Percentiles rank a stretch among this genome's conserved stretches.
Evolutionary conservation across 2,797 vertebrate species (phyloP).

Genomic region (Gymnoscopelus braueri): DNA sequence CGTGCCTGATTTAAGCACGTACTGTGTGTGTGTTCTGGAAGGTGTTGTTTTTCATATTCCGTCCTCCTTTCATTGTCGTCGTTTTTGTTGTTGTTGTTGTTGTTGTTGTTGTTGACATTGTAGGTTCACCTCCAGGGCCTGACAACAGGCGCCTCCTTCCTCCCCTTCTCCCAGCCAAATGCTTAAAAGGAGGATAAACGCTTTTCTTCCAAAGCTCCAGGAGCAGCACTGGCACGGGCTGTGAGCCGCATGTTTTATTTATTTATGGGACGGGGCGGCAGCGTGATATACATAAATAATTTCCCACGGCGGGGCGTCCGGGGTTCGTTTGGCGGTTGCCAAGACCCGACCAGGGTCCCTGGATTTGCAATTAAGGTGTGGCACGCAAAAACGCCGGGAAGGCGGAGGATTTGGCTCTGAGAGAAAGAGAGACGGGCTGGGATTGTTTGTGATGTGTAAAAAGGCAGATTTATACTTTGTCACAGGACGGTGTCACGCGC

Average conservation of each 20-base stretch:
- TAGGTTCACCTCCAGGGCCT: constrained; percentile 19
- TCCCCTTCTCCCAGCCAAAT: constrained; percentile 27
- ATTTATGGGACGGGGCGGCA: constrained; percentile 49
- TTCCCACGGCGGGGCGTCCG: constrained; percentile 60
- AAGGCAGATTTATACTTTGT: no score
- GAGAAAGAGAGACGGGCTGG: constrained; percentile 58
- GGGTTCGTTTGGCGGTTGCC: constrained; percentile 35
- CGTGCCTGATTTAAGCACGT: no score
- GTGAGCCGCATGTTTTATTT: constrained; percentile 75
- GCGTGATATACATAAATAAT: constrained; percentile 77
- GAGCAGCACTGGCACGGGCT: constrained; percentile 48
- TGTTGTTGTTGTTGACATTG: constrained; percentile 33
- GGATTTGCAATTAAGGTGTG: constrained; percentile 73
- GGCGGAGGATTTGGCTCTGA: constrained; percentile 60
- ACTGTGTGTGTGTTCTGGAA: no score
- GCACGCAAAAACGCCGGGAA: constrained; percentile 53
- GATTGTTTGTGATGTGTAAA: neutral
- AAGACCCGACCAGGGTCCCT: constrained; percentile 43
- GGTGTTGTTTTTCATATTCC: no score
- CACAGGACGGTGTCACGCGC: no score
- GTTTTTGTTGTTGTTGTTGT: no score
- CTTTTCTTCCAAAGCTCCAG: constrained; percentile 59
- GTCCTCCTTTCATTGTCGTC: no score
- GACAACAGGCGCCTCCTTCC: constrained; percentile 21
- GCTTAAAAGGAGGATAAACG: constrained; percentile 59